These are phyloP conservation scores for Scomber colias DNA, from an alignment of 2,113 vertebrate species.

Conservation along the genomic window DNA sequence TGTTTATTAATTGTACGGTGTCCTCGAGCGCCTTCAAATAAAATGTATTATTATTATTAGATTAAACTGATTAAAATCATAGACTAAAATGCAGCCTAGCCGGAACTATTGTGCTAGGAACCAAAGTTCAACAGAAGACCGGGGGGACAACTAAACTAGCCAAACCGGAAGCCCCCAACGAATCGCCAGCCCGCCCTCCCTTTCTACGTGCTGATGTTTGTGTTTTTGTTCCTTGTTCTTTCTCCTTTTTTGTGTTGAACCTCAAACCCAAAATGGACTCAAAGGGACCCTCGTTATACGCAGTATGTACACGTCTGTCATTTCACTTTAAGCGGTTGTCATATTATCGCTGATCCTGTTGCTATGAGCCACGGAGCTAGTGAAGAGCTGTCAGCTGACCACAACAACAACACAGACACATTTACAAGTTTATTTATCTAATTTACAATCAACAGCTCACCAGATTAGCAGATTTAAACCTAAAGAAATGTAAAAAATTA, in stretches of 20 bases:
- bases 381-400: background rate
- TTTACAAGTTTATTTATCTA: background rate
- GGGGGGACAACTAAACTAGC: background rate
- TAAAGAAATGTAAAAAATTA: no score
- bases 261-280: conserved; percentile 66
- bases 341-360: background rate
- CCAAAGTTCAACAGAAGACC: background rate
- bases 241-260: background rate
- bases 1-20: no score
- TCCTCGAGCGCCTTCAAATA: no score
- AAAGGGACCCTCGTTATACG: conserved; percentile 40
- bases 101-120: conserved; percentile 49
- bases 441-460: background rate
- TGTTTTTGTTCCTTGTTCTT: conserved; percentile 17
- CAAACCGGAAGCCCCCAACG: conserved; percentile 51
- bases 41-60: no score
- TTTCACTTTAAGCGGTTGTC: background rate
- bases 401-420: background rate
- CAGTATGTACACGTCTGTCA: conserved; percentile 68
- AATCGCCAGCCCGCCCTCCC: background rate
- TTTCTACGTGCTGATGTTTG: conserved; percentile 21
- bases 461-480: background rate
- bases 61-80: no score
- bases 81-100: no score
- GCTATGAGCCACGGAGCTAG: conserved; percentile 2